Percentiles rank a stretch among this genome's conserved stretches.
These are phyloP conservation scores for Drosophila sproati DNA, from an alignment of 1,140 invertebrate species.

Conservation along the genomic window DNA sequence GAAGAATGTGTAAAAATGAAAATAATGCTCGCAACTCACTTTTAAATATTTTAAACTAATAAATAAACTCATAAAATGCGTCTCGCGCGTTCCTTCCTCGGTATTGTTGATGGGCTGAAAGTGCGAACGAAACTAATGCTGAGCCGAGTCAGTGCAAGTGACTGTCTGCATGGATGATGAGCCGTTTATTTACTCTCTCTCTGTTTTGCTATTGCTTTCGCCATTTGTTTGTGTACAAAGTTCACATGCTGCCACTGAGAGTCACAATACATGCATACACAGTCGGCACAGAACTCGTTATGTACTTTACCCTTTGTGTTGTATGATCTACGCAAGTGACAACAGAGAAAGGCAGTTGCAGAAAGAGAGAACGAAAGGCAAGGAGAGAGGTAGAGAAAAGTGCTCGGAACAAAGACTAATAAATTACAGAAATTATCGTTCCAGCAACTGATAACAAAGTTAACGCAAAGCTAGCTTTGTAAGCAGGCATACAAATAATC, in stretches of 20 bases:
- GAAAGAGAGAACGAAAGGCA: too few relatives aligned
- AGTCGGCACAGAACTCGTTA: background rate
- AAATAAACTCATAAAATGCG: slow-evolving; percentile 5
- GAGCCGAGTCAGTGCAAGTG: slow-evolving; percentile 11
- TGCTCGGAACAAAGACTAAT: too few relatives aligned
- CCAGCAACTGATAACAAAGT: too few relatives aligned
- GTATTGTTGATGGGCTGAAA: slow-evolving; percentile 29
- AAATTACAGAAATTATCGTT: too few relatives aligned
- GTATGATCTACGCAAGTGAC: too few relatives aligned
- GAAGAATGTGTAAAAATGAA: slow-evolving; percentile 3
- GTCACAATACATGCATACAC: too few relatives aligned
- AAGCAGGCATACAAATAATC: too few relatives aligned
- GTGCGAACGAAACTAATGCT: slow-evolving; percentile 31
- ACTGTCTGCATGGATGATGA: background rate
- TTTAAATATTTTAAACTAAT: background rate
- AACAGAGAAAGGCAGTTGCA: too few relatives aligned
- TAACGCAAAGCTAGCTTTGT: too few relatives aligned
- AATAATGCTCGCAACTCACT: slow-evolving; percentile 23
- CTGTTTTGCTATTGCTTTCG: slow-evolving; percentile 10
- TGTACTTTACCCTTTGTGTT: slow-evolving; percentile 20
- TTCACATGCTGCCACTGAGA: slow-evolving; percentile 55
- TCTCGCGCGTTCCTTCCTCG: background rate
- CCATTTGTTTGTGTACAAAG: slow-evolving; percentile 51
- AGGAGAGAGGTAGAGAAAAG: too few relatives aligned
- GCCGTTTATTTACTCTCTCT: slow-evolving; percentile 7